A percentile compares a stretch with the other conserved stretches of the same genome.
Conservation (phyloP, 2,797 vertebrate species). For the Amniataba percoides region DNA sequence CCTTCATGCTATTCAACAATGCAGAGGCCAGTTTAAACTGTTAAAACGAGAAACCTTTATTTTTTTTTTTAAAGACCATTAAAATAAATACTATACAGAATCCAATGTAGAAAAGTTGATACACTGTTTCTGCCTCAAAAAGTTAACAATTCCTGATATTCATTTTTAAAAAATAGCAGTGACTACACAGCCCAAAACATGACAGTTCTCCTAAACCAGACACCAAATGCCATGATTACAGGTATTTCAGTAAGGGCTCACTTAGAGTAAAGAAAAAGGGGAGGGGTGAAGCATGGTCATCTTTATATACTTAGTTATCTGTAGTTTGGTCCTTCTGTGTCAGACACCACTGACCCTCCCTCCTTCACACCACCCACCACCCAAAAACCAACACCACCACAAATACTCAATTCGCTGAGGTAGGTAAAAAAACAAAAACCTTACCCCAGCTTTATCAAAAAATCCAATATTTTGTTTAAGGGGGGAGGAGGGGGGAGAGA, state of each 20-base stretch:
- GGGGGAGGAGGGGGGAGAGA: no score
- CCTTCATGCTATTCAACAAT: constrained; percentile 61
- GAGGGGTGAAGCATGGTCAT: constrained; percentile 33
- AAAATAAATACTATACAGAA: constrained; percentile 94
- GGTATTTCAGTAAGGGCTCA: constrained; percentile 54
- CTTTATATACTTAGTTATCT: constrained; percentile 65
- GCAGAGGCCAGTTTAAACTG: constrained; percentile 72
- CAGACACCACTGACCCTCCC: constrained; percentile 8
- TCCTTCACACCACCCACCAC: no score
- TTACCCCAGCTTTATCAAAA: no score
- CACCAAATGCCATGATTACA: constrained; percentile 69
- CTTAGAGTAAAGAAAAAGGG: constrained; percentile 8
- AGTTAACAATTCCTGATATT: constrained; percentile 84
- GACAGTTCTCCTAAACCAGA: constrained; percentile 54
- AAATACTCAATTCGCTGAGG: constrained; percentile 81
- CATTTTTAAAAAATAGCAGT: constrained; percentile 83
- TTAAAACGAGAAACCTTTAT: constrained; percentile 87
- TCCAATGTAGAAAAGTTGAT: constrained; percentile 90
- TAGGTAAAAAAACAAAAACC: constrained; percentile 65
- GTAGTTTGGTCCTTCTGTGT: constrained; percentile 80
- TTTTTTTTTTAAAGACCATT: constrained; percentile 86
- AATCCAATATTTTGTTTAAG: neutral
- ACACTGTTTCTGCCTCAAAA: constrained; percentile 87
- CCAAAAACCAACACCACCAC: no score
- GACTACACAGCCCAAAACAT: constrained; percentile 78